phyloP scores from a whole-genome alignment of 2,888 invertebrate species.

The Globia sparganii region DNA sequence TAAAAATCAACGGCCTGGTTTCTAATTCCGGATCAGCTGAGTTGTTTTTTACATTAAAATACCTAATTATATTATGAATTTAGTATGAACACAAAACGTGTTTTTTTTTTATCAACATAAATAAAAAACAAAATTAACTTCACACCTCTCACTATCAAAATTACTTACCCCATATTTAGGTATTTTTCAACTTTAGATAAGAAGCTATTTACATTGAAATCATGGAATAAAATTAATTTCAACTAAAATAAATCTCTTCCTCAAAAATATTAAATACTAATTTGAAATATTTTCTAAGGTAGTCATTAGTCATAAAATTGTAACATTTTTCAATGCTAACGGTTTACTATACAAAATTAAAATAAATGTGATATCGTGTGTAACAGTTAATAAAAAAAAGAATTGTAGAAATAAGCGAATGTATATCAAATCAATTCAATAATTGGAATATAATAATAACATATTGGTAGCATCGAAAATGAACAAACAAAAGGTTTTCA shows the following conservation, averaged over 20 bases:
- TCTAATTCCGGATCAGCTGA: not conserved
- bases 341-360: conserved; percentile 22
- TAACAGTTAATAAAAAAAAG: conserved; percentile 4
- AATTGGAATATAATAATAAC: conserved; percentile 10
- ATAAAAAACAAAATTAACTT: conserved; percentile 33
- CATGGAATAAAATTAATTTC: conserved; percentile 48
- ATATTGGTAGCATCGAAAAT: conserved; percentile 10
- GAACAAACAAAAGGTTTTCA: conserved; percentile 25
- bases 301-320: conserved; percentile 33
- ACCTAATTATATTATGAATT: not conserved
- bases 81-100: not conserved
- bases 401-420: conserved; percentile 1
- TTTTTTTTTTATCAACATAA: not conserved
- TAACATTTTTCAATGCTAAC: conserved; percentile 21
- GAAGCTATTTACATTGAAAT: conserved; percentile 66
- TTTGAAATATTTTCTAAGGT: conserved; percentile 36
- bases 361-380: conserved; percentile 8
- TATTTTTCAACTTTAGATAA: conserved; percentile 23
- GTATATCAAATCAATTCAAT: not conserved
- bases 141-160: conserved; percentile 36
- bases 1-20: not conserved
- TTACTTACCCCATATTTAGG: conserved; percentile 14
- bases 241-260: conserved; percentile 49
- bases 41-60: not conserved
- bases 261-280: conserved; percentile 33